Conservation (phyloP, 2,888 invertebrate genomes). For the Synergus itoensis region DNA sequence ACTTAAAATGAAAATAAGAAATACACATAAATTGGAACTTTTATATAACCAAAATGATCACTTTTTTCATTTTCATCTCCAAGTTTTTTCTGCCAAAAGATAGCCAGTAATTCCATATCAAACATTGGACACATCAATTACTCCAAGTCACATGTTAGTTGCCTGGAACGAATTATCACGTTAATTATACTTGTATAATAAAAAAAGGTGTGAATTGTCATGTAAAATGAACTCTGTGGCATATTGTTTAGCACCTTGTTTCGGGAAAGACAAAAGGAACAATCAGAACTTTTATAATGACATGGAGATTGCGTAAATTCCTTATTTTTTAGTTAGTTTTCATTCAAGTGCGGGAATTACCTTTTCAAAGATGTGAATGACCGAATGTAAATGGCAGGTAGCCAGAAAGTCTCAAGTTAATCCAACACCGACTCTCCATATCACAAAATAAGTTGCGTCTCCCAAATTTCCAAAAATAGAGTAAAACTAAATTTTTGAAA, state of each 20-base stretch:
- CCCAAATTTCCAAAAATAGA: neutral
- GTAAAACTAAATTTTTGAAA: no score
- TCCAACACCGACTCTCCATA: neutral
- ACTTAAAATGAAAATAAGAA: neutral
- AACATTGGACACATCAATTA: neutral
- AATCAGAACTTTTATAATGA: neutral
- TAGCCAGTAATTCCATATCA: no score
- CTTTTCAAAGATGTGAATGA: constrained; percentile 29
- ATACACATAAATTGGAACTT: neutral
- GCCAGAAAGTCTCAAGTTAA: neutral
- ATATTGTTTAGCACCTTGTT: neutral
- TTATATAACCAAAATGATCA: no score
- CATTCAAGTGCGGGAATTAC: neutral
- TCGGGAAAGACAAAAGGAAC: neutral
- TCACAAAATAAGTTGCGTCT: neutral
- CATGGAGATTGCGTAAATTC: neutral
- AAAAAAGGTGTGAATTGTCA: neutral
- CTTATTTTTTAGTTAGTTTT: constrained; percentile 18
- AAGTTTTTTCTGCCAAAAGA: neutral
- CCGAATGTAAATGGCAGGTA: constrained; percentile 20
- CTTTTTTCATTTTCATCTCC: neutral
- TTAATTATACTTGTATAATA: neutral
- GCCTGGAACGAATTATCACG: neutral
- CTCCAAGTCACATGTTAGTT: neutral
- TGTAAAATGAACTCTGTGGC: neutral